Base-by-base conservation (phyloP, 2,113 vertebrate species). In the Tylochromis polylepis region DNA sequence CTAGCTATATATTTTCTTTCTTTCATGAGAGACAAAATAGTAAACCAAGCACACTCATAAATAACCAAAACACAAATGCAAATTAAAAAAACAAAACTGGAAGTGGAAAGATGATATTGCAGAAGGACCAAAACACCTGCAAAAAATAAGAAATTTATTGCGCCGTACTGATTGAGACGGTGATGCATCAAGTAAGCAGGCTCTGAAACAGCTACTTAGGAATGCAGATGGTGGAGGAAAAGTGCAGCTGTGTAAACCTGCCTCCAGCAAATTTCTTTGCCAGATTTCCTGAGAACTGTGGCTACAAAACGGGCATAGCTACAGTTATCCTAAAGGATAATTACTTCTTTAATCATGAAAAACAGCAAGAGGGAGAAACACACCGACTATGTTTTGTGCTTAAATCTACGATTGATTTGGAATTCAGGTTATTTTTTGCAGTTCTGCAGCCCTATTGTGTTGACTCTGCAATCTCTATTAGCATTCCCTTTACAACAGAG, bases 201-300 rank as follows among this genome's bases (percentile, higher is more conserved):
- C 31, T 81, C 18, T 24, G 79, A 70, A 79, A 62, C 8, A 3
- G 65, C 29, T 88, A 78, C 56, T 84, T 34, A 8, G 46, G 82
- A 14, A 89, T 62, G 46, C 9, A 85, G 11, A 60, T 60, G 16
- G 31, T 29, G 83, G 79, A 86, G 59, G 78, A 8, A 81, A 59
- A 75, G 60, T 41, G 57, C 90, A 87, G 49, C 81, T 58, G 79
- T 79, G 59, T 79, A 87, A 87, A 89, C 46, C 70, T 46, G 58
- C 79, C 62, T 41, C 81, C 58, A 83, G 59, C 85, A 41, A 80
- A 55, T 72, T 49, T 84, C 22, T 86, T 53, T 34, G 9, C 11
- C 78, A 81, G 72, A 38, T 65, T 81, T 82, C 78, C 84, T 22
- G 84, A 87, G 84, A 77, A 16, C 77, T 46, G 14, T 24, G 34